These are phyloP conservation scores for Xiphophorus birchmanni DNA, from an alignment of 2,797 vertebrate genomes.

Conservation along the genomic window DNA sequence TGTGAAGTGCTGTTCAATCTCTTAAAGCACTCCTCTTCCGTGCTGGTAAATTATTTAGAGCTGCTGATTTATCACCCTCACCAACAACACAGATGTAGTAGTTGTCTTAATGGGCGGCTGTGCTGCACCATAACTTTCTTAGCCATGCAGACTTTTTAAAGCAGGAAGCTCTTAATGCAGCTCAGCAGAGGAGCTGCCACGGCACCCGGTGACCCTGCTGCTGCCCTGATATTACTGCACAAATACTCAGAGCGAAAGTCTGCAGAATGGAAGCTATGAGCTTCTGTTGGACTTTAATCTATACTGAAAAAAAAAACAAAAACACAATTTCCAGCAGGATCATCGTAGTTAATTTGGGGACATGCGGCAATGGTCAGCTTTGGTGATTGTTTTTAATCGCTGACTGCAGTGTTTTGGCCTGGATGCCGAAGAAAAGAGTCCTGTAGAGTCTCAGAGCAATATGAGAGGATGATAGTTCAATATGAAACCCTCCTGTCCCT, in stretches of 20 bases:
- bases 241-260: not conserved
- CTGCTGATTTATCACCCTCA: constrained; percentile 70
- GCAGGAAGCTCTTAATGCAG: constrained; percentile 39
- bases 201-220: constrained; percentile 8
- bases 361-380: not conserved
- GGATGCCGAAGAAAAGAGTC: constrained; percentile 31
- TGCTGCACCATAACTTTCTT: constrained; percentile 34
- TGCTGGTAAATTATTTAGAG: constrained; percentile 75
- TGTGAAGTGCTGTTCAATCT: constrained; percentile 58
- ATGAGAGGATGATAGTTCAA: constrained; percentile 29
- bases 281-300: not conserved
- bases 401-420: constrained; percentile 48
- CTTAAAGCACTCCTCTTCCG: constrained; percentile 38
- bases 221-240: not conserved
- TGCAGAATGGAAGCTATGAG: not conserved
- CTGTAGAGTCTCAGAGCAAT: constrained; percentile 15
- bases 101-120: constrained; percentile 62
- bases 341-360: not conserved
- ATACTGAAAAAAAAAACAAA: not conserved
- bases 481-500: constrained; percentile 21
- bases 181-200: constrained; percentile 6
- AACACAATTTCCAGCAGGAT: not conserved
- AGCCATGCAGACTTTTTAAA: constrained; percentile 40
- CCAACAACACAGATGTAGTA: constrained; percentile 67
- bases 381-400: constrained; percentile 20